These are phyloP conservation scores for Homalodisca vitripennis DNA, from an alignment of 1,140 invertebrate species.

Conservation along the genomic window DNA sequence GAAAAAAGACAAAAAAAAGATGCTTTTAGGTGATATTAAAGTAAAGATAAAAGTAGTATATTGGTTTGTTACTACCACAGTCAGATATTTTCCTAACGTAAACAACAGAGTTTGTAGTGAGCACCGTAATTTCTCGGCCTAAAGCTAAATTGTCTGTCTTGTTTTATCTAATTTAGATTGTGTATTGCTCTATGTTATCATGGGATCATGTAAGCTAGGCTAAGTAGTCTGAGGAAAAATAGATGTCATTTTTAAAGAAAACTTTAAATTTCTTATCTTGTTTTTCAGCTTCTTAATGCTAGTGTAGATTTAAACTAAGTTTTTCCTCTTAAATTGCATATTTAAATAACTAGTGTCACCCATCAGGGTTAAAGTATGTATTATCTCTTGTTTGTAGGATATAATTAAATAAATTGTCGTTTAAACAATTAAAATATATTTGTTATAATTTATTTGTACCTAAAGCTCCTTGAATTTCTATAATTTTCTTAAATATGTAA, in stretches of 20 bases:
- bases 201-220: conserved; percentile 24
- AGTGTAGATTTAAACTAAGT: conserved; percentile 22
- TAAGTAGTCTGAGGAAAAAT: conserved; percentile 16
- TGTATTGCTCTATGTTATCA: conserved; percentile 15
- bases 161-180: conserved; percentile 18
- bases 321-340: conserved; percentile 11
- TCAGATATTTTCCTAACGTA: conserved; percentile 19
- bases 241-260: conserved; percentile 19
- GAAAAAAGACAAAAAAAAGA: conserved; percentile 10
- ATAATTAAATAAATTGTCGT: conserved; percentile 21
- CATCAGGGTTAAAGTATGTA: conserved; percentile 20
- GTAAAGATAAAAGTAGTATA: background rate
- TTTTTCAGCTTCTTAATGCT: conserved; percentile 17
- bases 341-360: conserved; percentile 14
- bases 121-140: conserved; percentile 20
- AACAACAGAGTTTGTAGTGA: no score
- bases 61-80: background rate
- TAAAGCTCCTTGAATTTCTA: no score
- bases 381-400: conserved; percentile 21
- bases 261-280: conserved; percentile 15
- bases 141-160: conserved; percentile 15
- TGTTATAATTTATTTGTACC: background rate
- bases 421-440: background rate
- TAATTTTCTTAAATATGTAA: no score
- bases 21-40: background rate